Evolutionary conservation across 2,113 vertebrate genomes (phyloP).

Genomic region (Apaloderma vittatum): DNA sequence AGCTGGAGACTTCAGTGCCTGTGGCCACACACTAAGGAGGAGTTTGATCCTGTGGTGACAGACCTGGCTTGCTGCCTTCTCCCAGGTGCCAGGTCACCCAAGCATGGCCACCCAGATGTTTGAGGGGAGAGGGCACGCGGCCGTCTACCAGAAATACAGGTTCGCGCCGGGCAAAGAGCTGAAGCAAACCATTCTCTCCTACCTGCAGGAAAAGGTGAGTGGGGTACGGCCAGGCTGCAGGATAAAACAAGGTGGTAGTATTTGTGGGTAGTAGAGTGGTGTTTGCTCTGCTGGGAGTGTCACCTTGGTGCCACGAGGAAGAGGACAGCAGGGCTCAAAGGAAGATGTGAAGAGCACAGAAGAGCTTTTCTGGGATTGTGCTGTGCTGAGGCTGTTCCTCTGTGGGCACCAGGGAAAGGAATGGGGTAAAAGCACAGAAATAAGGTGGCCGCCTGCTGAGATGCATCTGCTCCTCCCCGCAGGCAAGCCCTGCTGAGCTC

Average conservation of each 20-base stretch:
- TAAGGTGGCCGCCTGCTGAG: neutral
- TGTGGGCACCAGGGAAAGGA: neutral
- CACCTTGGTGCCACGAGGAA: neutral
- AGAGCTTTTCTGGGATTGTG: neutral
- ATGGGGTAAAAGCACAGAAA: neutral
- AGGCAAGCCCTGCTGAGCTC: conserved; percentile 70
- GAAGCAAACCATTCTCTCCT: conserved; percentile 75
- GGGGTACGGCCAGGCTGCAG: neutral
- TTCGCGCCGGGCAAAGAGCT: conserved; percentile 75
- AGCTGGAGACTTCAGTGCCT: fast-evolving
- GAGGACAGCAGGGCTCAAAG: neutral
- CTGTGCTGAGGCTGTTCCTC: fast-evolving
- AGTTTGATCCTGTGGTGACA: neutral
- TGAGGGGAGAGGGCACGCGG: conserved; percentile 80
- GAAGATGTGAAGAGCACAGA: neutral
- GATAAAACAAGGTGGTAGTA: no score
- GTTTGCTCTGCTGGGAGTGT: neutral
- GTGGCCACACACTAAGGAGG: neutral
- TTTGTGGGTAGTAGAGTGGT: neutral
- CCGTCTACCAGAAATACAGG: conserved; percentile 83
- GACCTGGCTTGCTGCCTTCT: neutral
- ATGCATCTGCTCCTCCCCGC: fast-evolving
- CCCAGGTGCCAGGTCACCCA: neutral
- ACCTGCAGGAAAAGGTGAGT: conserved; percentile 82
- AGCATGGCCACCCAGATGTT: conserved; percentile 82